A percentile compares a stretch with the other conserved stretches of the same genome.
Conservation (phyloP, 1,140 invertebrate species). For the Wiebesia pumilae region DNA sequence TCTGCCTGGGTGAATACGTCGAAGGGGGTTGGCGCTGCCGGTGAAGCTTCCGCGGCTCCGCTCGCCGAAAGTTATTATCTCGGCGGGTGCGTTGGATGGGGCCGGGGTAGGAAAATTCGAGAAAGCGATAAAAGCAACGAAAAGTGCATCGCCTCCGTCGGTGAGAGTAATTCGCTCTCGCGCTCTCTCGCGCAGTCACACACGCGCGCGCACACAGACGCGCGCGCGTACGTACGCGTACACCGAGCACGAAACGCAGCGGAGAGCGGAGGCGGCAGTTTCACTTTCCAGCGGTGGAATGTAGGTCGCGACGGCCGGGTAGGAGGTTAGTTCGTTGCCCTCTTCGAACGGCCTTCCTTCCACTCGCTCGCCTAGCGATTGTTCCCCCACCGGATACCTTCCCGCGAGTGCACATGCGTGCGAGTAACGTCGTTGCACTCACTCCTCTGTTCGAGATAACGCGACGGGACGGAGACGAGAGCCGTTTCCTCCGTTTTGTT, state of each 20-base stretch:
- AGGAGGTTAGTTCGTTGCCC: constrained; percentile 76
- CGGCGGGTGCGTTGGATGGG: too few species aligned
- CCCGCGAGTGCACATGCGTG: not conserved
- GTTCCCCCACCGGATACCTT: constrained; percentile 53
- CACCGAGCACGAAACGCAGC: not conserved
- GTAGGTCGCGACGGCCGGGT: constrained; percentile 74
- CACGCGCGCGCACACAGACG: not conserved
- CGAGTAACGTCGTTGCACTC: constrained; percentile 6
- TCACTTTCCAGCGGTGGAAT: constrained; percentile 76
- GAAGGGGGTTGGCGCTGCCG: not conserved
- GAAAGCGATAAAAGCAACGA: not conserved
- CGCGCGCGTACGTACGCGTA: not conserved
- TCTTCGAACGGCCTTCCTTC: constrained; percentile 73
- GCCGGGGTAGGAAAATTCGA: not conserved
- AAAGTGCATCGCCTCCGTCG: not conserved
- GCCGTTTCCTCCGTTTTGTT: not conserved
- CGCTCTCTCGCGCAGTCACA: not conserved
- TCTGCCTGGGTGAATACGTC: not conserved
- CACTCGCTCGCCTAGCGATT: constrained; percentile 70
- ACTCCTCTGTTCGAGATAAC: not conserved
- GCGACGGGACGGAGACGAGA: not conserved
- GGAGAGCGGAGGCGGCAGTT: constrained; percentile 68
- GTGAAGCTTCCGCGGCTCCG: not conserved
- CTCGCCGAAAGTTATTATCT: not conserved
- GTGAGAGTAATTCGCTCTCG: not conserved